Percentiles rank a stretch among this genome's conserved stretches.
These are phyloP conservation scores for Stenopsyche tienmushanensis DNA, from an alignment of 1,140 invertebrate species.

Conservation along the genomic window DNA sequence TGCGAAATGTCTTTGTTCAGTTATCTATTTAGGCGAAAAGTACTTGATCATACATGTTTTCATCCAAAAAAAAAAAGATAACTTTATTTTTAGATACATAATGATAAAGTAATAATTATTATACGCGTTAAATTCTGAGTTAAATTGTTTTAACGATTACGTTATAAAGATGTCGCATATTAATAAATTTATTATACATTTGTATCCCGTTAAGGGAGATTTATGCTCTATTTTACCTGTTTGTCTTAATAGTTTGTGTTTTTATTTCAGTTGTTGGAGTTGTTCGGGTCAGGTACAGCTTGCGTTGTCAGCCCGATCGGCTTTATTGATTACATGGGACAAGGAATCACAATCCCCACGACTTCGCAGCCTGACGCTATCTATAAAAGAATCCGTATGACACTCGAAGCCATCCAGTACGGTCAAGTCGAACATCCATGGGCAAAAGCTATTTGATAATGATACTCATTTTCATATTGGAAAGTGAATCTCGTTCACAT, in stretches of 20 bases:
- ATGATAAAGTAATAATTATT: too few species aligned
- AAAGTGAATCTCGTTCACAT: neutral
- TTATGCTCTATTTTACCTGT: too few species aligned
- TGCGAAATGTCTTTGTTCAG: too few species aligned
- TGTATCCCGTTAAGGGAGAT: too few species aligned
- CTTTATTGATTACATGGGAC: constrained; percentile 71
- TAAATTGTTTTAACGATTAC: neutral
- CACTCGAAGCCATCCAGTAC: constrained; percentile 83
- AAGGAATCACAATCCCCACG: constrained; percentile 72
- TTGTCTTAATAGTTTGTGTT: too few species aligned
- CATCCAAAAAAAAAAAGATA: too few species aligned
- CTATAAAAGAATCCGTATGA: constrained; percentile 67
- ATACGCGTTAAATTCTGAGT: too few species aligned
- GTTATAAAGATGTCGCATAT: neutral
- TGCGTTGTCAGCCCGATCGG: constrained; percentile 89
- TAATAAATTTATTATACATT: constrained; percentile 6
- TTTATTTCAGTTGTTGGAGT: constrained; percentile 75
- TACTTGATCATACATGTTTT: too few species aligned
- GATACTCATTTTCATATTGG: neutral
- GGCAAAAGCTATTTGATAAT: constrained; percentile 57
- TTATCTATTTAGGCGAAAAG: too few species aligned
- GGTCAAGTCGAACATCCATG: constrained; percentile 80
- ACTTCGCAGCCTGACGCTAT: constrained; percentile 70
- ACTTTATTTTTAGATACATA: too few species aligned
- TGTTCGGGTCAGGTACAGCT: constrained; percentile 95